Evolutionary conservation across 2,888 invertebrate species (phyloP), one percentile per base, ranked within the genome.

Genomic region (Hypomecis atomaria): DNA sequence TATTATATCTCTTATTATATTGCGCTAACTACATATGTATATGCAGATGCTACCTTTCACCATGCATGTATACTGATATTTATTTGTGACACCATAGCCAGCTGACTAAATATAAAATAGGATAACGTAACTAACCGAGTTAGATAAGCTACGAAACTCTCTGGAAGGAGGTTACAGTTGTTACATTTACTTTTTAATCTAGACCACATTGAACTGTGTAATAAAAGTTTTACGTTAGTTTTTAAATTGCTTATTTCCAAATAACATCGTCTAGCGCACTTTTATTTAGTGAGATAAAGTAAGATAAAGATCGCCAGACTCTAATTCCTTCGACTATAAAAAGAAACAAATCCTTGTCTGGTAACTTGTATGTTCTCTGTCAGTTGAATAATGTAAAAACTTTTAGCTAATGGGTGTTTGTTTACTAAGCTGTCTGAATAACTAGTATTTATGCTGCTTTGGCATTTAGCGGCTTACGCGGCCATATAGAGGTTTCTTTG

Each of bases 331-430:
- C 36, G 34, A 59, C 37, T 10, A 50, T 59, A 50, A 58, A 58
- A 59, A 73, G 69, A 72, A 76, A 76, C 75, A 75, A 75, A 56
- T 58, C 47, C 76, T 74, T 73, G 75, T 62, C 57, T 62, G 57
- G 47, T 36, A 62, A 54, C 58, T 62, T 57, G 58, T 58, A 49
- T 54, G 58, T 58, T 53, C 48, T 53, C 75, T 72, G 77, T 71
- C 71, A 69, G 74, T 75, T 78, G 78, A 81, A 79, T 79, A 82
- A 83, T 82, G 79, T 76, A 79, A 78, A 81, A 83, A 84, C 76
- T 84, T 83, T 80, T 79, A 81, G 81, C 78, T 77, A 81, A 81
- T 77, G 74, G 81, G 77, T 76, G 79, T 79, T 81, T 71, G 67
- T 70, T 68, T 66, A 70, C 65, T 71, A 72, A 75, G 72, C 73